These are phyloP conservation scores for Sylvilagus floridanus DNA, from an alignment of 2,797 vertebrate species.

Conservation along the genomic window DNA sequence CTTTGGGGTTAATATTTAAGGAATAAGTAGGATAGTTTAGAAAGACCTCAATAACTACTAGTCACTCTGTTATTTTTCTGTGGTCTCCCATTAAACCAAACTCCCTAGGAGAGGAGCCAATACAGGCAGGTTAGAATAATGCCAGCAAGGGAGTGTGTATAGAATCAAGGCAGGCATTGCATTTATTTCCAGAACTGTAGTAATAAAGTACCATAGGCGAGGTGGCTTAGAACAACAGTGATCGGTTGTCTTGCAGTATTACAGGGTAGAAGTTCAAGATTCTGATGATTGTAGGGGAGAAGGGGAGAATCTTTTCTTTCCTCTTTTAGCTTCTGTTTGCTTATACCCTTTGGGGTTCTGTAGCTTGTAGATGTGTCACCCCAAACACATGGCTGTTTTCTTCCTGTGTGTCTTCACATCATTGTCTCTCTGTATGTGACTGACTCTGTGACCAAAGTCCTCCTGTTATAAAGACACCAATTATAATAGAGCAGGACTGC, in stretches of 20 bases:
- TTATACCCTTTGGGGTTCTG: neutral
- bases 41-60: neutral
- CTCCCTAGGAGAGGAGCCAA: neutral
- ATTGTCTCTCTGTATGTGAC: neutral
- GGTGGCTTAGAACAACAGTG: neutral
- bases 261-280: neutral
- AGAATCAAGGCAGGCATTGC: neutral
- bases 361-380: neutral
- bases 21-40: neutral
- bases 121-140: neutral
- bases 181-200: neutral
- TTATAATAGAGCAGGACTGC: neutral
- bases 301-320: neutral
- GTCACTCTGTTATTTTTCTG: neutral
- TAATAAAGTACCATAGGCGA: neutral
- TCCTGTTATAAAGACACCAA: neutral
- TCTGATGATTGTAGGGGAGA: neutral
- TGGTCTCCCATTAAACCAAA: neutral
- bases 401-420: neutral
- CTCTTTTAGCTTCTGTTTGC: neutral
- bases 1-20: slow-evolving; percentile 19
- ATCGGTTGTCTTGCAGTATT: neutral
- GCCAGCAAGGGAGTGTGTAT: neutral
- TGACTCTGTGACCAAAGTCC: neutral
- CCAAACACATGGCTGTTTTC: neutral